phyloP scores from a whole-genome alignment of 2,797 vertebrate genomes.

The Columba guinea region DNA sequence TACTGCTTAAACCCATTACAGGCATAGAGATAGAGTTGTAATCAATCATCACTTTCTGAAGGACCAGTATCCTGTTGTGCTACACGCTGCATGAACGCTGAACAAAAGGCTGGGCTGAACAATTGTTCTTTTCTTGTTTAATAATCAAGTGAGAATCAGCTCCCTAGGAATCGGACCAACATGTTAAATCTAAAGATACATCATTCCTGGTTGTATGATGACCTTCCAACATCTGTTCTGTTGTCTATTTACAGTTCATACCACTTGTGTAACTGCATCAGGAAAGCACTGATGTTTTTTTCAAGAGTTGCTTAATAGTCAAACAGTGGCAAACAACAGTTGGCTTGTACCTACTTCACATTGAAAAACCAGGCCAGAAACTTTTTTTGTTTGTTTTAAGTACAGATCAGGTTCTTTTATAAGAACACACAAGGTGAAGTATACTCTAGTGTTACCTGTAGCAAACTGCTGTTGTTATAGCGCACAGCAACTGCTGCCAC shows the following conservation, averaged over 20 bases:
- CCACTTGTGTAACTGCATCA: background rate
- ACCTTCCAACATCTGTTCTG: background rate
- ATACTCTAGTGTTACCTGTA: background rate
- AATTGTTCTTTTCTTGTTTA: background rate
- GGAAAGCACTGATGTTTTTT: background rate
- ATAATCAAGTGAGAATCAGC: background rate
- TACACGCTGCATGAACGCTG: background rate
- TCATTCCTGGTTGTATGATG: background rate
- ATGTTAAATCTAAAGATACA: background rate
- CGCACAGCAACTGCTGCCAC: background rate
- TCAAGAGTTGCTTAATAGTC: background rate
- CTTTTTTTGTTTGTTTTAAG: background rate
- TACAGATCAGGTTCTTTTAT: background rate
- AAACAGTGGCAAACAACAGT: background rate
- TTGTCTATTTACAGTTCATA: background rate
- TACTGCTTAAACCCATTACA: constrained; percentile 1
- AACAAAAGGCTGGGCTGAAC: background rate
- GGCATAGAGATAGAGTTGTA: background rate
- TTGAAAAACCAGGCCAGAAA: background rate
- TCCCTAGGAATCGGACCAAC: background rate
- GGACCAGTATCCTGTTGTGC: background rate
- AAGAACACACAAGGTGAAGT: background rate
- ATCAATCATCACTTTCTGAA: constrained; percentile 40
- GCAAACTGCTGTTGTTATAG: background rate
- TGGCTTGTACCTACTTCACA: background rate